Percentiles rank a stretch among this genome's conserved stretches.
These are phyloP conservation scores for Anoplolepis gracilipes DNA, from an alignment of 1,140 invertebrate species.

Conservation along the genomic window DNA sequence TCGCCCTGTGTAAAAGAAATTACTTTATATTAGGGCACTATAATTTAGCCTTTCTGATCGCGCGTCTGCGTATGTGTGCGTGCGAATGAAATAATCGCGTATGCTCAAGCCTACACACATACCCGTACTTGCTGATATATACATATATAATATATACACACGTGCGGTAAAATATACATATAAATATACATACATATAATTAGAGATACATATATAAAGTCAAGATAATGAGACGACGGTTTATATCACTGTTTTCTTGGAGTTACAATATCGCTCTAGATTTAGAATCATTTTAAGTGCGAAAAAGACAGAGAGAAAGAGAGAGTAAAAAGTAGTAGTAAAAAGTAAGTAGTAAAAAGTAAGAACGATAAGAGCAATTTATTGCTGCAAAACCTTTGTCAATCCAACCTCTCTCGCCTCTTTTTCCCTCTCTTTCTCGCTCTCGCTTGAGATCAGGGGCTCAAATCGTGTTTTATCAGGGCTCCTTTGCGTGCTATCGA, in stretches of 20 bases:
- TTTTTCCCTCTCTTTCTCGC: neutral
- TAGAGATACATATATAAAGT: constrained; percentile 15
- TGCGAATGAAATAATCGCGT: constrained; percentile 39
- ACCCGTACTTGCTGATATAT: constrained; percentile 53
- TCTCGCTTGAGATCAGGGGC: neutral
- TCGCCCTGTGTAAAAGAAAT: constrained; percentile 29
- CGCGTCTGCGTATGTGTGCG: constrained; percentile 56
- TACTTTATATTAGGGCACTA: constrained; percentile 6
- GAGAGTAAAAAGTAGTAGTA: neutral
- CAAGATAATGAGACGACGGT: constrained; percentile 17
- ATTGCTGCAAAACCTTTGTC: neutral
- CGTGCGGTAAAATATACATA: neutral
- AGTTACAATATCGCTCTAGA: constrained; percentile 28
- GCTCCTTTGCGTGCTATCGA: neutral
- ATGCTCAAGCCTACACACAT: constrained; percentile 64
- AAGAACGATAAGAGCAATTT: neutral
- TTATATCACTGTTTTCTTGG: constrained; percentile 29
- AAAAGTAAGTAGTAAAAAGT: neutral
- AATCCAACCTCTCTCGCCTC: neutral
- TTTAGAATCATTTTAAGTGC: neutral
- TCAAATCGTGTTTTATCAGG: neutral
- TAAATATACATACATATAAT: constrained; percentile 39
- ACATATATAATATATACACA: neutral
- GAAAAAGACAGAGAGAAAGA: constrained; percentile 19
- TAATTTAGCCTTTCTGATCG: constrained; percentile 48